These are phyloP conservation scores for Teleogryllus oceanicus DNA, from an alignment of 2,888 invertebrate species.

Conservation along the genomic window DNA sequence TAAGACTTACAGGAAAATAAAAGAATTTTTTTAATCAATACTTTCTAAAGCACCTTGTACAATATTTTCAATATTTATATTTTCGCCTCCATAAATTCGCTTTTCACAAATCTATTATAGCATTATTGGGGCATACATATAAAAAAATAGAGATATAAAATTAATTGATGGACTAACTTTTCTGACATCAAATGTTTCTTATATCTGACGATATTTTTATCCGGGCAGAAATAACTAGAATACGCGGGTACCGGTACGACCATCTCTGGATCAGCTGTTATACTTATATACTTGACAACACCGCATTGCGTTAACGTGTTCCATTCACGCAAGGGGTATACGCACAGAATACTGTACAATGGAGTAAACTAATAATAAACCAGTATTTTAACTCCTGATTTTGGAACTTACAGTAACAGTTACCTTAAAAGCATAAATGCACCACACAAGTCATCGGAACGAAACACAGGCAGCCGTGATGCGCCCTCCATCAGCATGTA, in stretches of 20 bases:
- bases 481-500: background rate
- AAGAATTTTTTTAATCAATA: too few relatives aligned
- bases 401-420: background rate
- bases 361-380: background rate
- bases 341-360: background rate
- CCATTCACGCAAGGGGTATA: background rate
- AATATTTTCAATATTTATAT: too few relatives aligned
- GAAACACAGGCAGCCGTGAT: background rate
- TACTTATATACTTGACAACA: conserved; percentile 18
- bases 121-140: too few relatives aligned
- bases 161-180: background rate
- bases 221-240: too few relatives aligned
- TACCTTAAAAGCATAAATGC: background rate
- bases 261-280: background rate
- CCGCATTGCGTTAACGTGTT: conserved; percentile 1
- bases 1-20: too few relatives aligned
- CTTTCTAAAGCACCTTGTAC: too few relatives aligned
- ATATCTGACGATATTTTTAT: too few relatives aligned
- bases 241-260: background rate
- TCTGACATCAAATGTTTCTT: background rate
- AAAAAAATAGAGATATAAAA: background rate
- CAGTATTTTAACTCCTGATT: background rate
- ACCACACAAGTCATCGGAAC: conserved; percentile 7
- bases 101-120: too few relatives aligned
- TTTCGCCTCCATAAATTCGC: too few relatives aligned